Conservation (phyloP, 2,113 vertebrate species). For the Heliornis fulica region DNA sequence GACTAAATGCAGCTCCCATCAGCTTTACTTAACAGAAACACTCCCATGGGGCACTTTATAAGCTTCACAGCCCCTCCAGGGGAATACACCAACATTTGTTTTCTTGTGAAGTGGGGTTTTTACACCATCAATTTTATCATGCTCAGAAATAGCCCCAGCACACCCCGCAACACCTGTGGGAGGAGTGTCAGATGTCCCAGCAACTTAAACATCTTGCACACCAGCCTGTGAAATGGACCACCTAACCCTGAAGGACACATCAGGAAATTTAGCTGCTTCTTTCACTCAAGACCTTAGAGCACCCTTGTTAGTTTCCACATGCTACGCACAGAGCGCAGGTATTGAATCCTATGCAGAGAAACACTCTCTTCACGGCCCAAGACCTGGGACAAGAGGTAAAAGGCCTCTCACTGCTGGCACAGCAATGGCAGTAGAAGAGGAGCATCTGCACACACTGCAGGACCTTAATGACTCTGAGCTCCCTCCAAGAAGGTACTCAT, state of each 20-base stretch:
- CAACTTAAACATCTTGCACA: background rate
- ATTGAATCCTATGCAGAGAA: rapidly evolving
- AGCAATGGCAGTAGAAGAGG: background rate
- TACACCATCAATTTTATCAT: background rate
- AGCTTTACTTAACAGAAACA: background rate
- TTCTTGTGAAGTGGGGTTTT: background rate
- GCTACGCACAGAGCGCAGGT: background rate
- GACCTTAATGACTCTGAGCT: background rate
- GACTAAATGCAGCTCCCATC: background rate
- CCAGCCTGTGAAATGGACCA: background rate
- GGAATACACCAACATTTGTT: background rate
- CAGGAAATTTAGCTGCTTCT: background rate
- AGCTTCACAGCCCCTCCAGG: background rate
- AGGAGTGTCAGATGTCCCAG: background rate
- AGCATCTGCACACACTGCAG: background rate
- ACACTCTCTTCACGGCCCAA: background rate
- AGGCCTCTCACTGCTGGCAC: rapidly evolving
- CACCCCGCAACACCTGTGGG: background rate
- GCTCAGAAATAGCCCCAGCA: background rate
- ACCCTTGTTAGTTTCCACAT: background rate
- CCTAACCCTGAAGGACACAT: background rate
- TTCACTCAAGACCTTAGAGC: background rate
- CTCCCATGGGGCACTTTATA: background rate
- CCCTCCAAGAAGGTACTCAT: background rate
- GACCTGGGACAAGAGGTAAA: background rate